These are phyloP conservation scores for Teleogryllus occipitalis DNA, from an alignment of 1,140 invertebrate genomes.

Conservation along the genomic window DNA sequence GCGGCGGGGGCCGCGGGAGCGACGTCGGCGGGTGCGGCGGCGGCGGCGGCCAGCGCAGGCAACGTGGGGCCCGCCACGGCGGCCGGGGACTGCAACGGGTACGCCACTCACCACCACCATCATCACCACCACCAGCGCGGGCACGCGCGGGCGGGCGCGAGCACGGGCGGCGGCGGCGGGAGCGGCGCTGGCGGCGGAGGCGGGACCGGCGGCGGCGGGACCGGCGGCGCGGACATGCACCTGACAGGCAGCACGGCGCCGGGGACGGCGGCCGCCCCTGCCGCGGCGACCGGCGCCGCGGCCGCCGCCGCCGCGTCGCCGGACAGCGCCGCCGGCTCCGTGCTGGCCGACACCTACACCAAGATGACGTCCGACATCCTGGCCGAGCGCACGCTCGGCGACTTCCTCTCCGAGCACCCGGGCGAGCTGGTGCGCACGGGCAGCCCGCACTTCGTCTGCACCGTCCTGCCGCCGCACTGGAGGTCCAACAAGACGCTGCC, in stretches of 20 bases:
- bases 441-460: conserved; percentile 86
- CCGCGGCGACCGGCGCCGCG: conserved; percentile 34
- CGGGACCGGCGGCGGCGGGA: not conserved
- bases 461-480: conserved; percentile 88
- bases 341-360: conserved; percentile 68
- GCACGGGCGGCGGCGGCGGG: not conserved
- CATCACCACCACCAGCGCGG: conserved; percentile 35
- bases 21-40: not conserved
- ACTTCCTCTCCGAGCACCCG: conserved; percentile 86
- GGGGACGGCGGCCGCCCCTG: not conserved
- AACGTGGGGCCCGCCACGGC: conserved; percentile 8
- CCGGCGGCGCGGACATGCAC: conserved; percentile 16
- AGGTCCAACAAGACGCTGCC: conserved; percentile 96
- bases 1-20: not conserved
- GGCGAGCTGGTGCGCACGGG: conserved; percentile 83
- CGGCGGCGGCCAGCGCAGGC: conserved; percentile 11
- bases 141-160: conserved; percentile 38
- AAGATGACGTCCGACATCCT: conserved; percentile 83
- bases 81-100: conserved; percentile 26
- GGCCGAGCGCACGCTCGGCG: conserved; percentile 76
- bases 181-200: not conserved
- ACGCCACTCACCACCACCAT: conserved; percentile 36
- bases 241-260: conserved; percentile 18
- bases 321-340: conserved; percentile 34
- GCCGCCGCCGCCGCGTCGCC: conserved; percentile 36